phyloP scores from a whole-genome alignment of 2,797 vertebrate genomes.

The Protosalanx chinensis region DNA sequence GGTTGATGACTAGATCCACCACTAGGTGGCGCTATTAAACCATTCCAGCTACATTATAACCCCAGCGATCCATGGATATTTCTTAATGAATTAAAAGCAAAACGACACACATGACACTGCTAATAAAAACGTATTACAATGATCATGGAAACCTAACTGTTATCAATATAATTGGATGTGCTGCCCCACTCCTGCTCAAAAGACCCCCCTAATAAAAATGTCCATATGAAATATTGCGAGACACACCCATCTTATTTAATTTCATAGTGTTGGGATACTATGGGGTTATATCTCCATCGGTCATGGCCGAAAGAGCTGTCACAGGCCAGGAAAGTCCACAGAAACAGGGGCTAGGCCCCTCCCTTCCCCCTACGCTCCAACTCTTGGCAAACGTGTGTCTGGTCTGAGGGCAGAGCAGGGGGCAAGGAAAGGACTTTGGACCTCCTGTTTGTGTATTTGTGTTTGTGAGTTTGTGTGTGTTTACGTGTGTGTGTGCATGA shows the following conservation, averaged over 20 bases:
- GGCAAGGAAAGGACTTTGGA: too few relatives aligned
- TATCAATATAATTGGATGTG: not conserved
- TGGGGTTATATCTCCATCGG: slow-evolving; percentile 7
- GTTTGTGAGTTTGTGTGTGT: not conserved
- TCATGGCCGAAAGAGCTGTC: not conserved
- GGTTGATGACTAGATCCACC: not conserved
- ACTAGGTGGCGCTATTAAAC: slow-evolving; percentile 7
- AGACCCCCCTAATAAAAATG: not conserved
- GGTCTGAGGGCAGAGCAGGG: not conserved
- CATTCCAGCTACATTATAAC: not conserved
- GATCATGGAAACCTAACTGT: slow-evolving; percentile 2
- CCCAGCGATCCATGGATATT: not conserved
- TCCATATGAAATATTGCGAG: not conserved
- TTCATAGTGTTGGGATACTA: not conserved
- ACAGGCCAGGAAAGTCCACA: not conserved
- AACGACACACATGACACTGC: not conserved
- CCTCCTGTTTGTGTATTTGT: not conserved
- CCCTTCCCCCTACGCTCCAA: not conserved
- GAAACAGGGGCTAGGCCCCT: not conserved
- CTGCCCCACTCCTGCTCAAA: not conserved
- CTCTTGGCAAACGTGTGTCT: not conserved
- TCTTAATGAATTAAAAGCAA: not conserved
- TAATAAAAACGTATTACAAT: not conserved
- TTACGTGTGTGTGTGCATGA: not conserved
- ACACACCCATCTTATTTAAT: not conserved